phyloP scores from a whole-genome alignment of 2,797 vertebrate species.

The Karalla daura region DNA sequence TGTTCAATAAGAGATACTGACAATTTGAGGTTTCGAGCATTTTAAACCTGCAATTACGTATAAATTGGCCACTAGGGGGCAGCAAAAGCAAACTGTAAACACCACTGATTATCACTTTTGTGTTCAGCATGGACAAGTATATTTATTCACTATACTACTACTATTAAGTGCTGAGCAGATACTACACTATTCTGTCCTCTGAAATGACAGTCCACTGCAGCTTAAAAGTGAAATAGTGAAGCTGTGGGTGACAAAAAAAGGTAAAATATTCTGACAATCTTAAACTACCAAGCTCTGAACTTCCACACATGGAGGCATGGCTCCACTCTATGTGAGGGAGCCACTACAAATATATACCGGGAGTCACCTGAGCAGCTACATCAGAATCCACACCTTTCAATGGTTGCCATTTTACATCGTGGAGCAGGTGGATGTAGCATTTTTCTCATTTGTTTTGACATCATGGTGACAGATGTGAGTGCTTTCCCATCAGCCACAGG shows the following conservation, averaged over 20 bases:
- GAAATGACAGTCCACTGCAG: not conserved
- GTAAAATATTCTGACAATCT: too few species aligned
- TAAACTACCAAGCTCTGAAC: too few species aligned
- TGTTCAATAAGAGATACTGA: not conserved
- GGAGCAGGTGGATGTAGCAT: constrained; percentile 18
- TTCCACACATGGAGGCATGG: too few species aligned
- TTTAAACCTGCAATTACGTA: not conserved
- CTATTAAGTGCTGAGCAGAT: not conserved
- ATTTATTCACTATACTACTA: not conserved
- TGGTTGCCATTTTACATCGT: constrained; percentile 12
- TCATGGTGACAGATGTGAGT: constrained; percentile 18
- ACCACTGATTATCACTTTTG: too few species aligned
- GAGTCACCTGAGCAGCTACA: not conserved
- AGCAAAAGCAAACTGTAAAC: too few species aligned
- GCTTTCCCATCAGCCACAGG: constrained; percentile 33
- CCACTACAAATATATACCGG: too few species aligned
- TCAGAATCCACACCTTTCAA: constrained; percentile 4
- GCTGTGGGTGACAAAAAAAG: not conserved
- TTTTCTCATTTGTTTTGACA: constrained; percentile 11
- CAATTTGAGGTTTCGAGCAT: too few species aligned
- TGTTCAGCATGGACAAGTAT: too few species aligned
- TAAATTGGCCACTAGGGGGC: not conserved
- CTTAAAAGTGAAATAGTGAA: not conserved
- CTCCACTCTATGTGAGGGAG: too few species aligned
- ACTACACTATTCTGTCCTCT: too few species aligned